Evolutionary conservation across 2,888 invertebrate species (phyloP).

Genomic region (Epinotia demarniana): DNA sequence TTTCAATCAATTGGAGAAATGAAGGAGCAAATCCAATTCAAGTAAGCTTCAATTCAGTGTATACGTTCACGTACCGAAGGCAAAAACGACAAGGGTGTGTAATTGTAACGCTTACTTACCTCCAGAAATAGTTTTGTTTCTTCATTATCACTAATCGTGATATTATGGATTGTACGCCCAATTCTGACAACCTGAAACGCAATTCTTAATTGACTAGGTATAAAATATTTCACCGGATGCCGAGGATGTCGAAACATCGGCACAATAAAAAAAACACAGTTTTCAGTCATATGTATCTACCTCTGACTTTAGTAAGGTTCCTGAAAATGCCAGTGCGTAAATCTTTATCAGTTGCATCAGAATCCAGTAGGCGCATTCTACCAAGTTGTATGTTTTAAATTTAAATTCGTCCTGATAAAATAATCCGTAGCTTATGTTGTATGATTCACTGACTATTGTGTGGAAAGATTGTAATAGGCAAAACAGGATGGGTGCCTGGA

Average conservation of each 20-base stretch:
- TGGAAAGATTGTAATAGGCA: constrained; percentile 14
- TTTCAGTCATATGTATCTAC: background rate
- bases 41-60: too few species aligned
- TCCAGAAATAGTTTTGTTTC: constrained; percentile 25
- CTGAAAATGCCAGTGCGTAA: constrained; percentile 22
- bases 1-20: too few species aligned
- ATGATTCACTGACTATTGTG: constrained; percentile 23
- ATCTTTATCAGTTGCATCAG: constrained; percentile 26
- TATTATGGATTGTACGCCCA: constrained; percentile 27
- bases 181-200: constrained; percentile 18
- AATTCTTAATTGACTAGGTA: background rate
- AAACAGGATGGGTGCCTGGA: constrained; percentile 33
- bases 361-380: constrained; percentile 25
- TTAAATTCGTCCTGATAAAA: constrained; percentile 9
- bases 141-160: constrained; percentile 6
- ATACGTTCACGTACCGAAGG: too few species aligned
- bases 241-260: too few species aligned
- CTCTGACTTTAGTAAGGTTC: constrained; percentile 26
- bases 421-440: constrained; percentile 18
- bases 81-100: too few species aligned
- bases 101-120: background rate
- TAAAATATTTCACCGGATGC: background rate
- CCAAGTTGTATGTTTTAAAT: constrained; percentile 4
- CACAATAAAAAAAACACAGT: background rate
- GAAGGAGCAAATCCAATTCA: too few species aligned